Evolutionary conservation across 2,888 invertebrate genomes (phyloP), one percentile per base, ranked within the genome.

Genomic region (Cetonia aurata): DNA sequence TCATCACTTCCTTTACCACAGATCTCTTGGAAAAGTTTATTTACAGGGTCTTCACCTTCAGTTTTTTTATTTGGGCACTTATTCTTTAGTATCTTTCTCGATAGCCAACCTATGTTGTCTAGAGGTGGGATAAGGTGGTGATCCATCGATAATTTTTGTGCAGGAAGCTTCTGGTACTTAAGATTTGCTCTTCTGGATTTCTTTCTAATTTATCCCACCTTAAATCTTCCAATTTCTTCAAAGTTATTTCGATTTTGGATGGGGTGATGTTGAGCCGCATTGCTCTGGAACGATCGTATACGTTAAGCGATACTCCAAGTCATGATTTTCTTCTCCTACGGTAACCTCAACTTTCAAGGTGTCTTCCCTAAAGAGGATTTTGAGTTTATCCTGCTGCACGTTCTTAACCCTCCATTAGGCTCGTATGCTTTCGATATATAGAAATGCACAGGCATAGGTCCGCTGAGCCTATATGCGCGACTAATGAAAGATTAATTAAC

Each of bases 1-100:
- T 99, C 98, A 77, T 99, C 98, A 0, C 92, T 90, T 0, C 98
- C 96, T 74, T 94, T 92, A 0, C 92, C 90, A 81, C 98, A 99
- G 78, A 99, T 99, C 82, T 97, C 93, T 84, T 96, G 93, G 83
- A 99, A 99, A 10, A 99, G 87, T 53, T 91, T 89, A 80, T 95
- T 95, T 0, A 99, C 86, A 0, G 97, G 98, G 1, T 93, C 94
- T 74, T 98, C 98, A 0, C 95, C 97, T 81, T 93, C 92, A 0
- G 90, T 88, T 77, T 93, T 91, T 75, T 96, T 95, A n/a, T 73
- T 92, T 91, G 71, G 92, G 92, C 76, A 91, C 90, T 85, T 90
- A 88, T 81, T 91, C 89, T 71, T 89, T 91, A 2, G 96, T 91
- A 77, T 96, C 94, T 72, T 91, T 92, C 73, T 94, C 97, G 69